Conservation (phyloP, 23 tunicate genomes). For the Halocynthia roretzi region DNA sequence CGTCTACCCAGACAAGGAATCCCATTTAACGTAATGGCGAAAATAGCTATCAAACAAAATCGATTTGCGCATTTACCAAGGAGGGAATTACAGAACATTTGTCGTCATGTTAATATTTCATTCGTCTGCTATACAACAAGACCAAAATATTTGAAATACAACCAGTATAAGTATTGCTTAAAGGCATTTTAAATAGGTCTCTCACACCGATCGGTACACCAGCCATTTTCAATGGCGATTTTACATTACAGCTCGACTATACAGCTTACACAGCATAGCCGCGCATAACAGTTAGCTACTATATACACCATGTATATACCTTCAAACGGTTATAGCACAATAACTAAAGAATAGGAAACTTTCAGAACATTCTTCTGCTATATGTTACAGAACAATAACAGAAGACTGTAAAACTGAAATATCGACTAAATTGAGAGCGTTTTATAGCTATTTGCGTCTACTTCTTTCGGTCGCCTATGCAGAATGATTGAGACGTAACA, state of each 20-base stretch:
- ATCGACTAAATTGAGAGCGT: not conserved
- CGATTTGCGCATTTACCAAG: not conserved
- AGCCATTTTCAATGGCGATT: not conserved
- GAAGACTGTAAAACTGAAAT: constrained; percentile 8
- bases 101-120: not conserved
- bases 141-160: not conserved
- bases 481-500: constrained; percentile 77
- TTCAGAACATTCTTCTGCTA: not conserved
- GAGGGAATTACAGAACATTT: not conserved
- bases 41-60: not conserved
- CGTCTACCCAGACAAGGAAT: constrained; percentile 1
- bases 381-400: constrained; percentile 16
- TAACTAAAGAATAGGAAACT: not conserved
- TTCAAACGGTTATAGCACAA: not conserved
- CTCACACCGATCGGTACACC: not conserved
- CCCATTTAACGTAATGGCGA: constrained; percentile 15
- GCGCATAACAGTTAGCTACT: constrained; percentile 1
- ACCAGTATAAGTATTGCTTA: not conserved
- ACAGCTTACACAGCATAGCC: not conserved
- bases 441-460: constrained; percentile 19
- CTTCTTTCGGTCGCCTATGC: constrained; percentile 54
- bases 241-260: not conserved
- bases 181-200: not conserved
- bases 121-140: not conserved
- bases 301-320: not conserved